Percentiles rank a stretch among this genome's conserved stretches.
phyloP scores from a whole-genome alignment of 2,797 vertebrate species.

The Ctenopoma kingsleyae region DNA sequence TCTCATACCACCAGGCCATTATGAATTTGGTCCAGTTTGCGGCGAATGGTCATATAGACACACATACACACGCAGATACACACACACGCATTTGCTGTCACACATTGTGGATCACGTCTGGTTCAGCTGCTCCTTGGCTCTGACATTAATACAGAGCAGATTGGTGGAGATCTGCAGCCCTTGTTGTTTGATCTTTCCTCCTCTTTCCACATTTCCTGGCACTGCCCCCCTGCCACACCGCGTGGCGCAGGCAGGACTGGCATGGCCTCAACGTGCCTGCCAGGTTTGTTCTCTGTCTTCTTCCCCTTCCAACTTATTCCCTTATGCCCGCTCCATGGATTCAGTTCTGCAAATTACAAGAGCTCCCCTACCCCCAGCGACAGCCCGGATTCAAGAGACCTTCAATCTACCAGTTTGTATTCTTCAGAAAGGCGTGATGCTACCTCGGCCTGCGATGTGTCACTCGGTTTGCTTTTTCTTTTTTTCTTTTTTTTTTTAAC shows the following conservation, averaged over 20 bases:
- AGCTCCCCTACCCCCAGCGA: conserved; percentile 81
- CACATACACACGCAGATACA: conserved; percentile 34
- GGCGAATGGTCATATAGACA: conserved; percentile 69
- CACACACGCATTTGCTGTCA: conserved; percentile 63
- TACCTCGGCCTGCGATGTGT: conserved; percentile 70
- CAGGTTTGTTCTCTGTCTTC: conserved; percentile 87
- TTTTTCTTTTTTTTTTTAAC: conserved; percentile 50
- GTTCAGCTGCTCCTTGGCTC: conserved; percentile 88
- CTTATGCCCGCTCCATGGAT: conserved; percentile 82
- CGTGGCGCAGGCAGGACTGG: conserved; percentile 87
- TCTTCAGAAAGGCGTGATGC: conserved; percentile 75
- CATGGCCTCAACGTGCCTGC: conserved; percentile 87
- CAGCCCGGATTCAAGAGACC: conserved; percentile 80
- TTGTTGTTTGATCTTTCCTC: conserved; percentile 91
- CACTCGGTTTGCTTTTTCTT: conserved; percentile 22
- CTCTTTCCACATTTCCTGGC: conserved; percentile 89
- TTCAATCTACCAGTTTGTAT: conserved; percentile 80
- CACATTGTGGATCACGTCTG: conserved; percentile 84
- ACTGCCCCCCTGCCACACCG: conserved; percentile 85
- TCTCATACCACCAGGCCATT: conserved; percentile 56
- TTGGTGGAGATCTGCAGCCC: conserved; percentile 90
- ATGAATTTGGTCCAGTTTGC: conserved; percentile 73
- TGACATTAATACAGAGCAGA: conserved; percentile 89
- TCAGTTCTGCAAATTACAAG: conserved; percentile 83
- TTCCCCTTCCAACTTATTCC: conserved; percentile 84